Base-by-base conservation (phyloP, 2,113 vertebrate species). In the Varanus komodoensis region DNA sequence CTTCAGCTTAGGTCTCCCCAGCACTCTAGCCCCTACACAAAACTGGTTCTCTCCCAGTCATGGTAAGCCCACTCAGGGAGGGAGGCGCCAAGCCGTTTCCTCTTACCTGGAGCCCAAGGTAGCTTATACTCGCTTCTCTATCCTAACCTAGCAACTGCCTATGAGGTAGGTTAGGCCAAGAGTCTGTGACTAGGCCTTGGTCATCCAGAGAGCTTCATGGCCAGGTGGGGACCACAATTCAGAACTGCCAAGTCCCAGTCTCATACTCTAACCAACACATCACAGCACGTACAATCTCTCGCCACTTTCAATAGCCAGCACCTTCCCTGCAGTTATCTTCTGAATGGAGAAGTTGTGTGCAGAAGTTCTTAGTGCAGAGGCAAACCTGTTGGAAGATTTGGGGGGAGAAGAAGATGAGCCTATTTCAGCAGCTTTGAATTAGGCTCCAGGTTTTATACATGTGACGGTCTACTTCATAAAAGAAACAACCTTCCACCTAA, bases 401-500 rank as follows among this genome's bases (percentile, higher is more conserved):
- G 4, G 4, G 44, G n/a, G 95, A 93, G 92, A 89, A 0, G 90
- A 96, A 95, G 92, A 94, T 90, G 96, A 95, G 94, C 93, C 91
- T 94, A 92, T 96, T 95, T 95, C 92, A 94, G 87, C 34, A 95
- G 88, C 93, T 92, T 92, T 95, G 88, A 94, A 92, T n/a, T 29
- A 44, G 1, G 50, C 9, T 68, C 71, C 82, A 14, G 29, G 64
- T 8, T 71, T 92, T 95, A 91, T 91, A 96, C 84, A 84, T 93
- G 95, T 96, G 95, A 94, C 91, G 92, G 94, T 91, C 91, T 91
- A 93, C 95, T 89, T 81, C 77, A 94, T 93, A 8, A 93, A 91
- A 94, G 89, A 90, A 92, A 92, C 89, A 95, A 95, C 92, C 96
- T 94, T 96, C 93, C 91, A 95, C 96, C 96, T 96, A 95, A 95